Base-by-base conservation (phyloP, 2,113 vertebrate genomes). In the Cottus gobio region DNA sequence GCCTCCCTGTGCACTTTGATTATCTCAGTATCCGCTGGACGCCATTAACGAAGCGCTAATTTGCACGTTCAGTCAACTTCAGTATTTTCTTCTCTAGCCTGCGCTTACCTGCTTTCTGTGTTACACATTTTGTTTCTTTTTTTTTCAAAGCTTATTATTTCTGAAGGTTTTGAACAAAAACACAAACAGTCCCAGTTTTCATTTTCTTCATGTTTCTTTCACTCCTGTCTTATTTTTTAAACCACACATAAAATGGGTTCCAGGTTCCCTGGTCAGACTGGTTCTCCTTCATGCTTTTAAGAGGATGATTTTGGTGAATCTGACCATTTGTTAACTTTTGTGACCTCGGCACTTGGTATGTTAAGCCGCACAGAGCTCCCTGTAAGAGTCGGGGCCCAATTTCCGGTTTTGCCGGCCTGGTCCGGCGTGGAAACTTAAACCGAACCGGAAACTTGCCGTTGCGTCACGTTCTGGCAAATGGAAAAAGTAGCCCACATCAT, bases 11-110 rank as follows among this genome's bases (percentile, higher is more conserved):
- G 70, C 64, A 82, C 79, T 71, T 46, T 76, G 77, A 80, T 84
- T 70, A 80, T 79, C 85, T 39, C 75, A 68, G 80, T 73, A 74
- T 48, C 58, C 30, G 42, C 65, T 71, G 48, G 18, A 60, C 65
- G 22, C 18, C 26, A 10, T 28, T 20, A 54, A 84, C 73, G 63
- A 67, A 16, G 75, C 22, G 22, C 72, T 85, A 67, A 85, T 91
- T 93, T 93, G 93, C 91, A 95, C 90, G 75, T 93, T 89, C 75
- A 54, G 90, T 93, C 88, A 92, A 91, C 90, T 89, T 84, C 75
- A 66, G 65, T 77, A 50, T 79, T 80, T 72, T 85, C 64, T 70
- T 83, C 87, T 90, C 82, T 86, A 92, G 87, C 88, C 71, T 68
- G 84, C 6, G 46, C 37, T 60, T 9, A 18, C 54, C 54, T 50